Evolutionary conservation across 2,113 vertebrate genomes (phyloP), one percentile per base, ranked within the genome.

Genomic region (Geococcyx californianus): DNA sequence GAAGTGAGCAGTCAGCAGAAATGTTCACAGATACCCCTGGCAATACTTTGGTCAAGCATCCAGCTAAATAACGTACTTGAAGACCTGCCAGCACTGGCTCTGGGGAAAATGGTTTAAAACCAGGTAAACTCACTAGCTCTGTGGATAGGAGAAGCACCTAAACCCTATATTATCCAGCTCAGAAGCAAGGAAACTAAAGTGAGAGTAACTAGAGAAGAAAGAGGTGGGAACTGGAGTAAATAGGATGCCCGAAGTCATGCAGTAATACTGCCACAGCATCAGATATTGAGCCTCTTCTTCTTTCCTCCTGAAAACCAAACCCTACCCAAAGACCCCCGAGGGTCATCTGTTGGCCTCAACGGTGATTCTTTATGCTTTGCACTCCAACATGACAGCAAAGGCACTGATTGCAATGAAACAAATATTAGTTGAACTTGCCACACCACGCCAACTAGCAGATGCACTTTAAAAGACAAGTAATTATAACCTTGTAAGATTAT

Each of bases 401-500:
- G 21, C 51, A 40, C 25, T 40, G 19, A 51, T 49, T 54, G 31
- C n/a, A 76, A 72, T 55, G 78, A 88, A 93, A 59, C 29, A 73
- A 81, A 51, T 62, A 56, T 31, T 54, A 51, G 28, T 85, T 89
- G 42, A 89, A 58, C 49, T 80, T 92, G 87, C 60, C 74, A 67
- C 76, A 75, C 88, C 38, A 38, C 38, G 52, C 55, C 24, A 88
- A 55, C 63, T 64, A 89, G 40, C 80, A 94, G 69, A 72, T 86
- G 66, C 40, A 82, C 66, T 92, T 90, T 89, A 64, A 87, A 91
- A 80, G 52, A 60, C 54, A 73, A 84, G 52, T 84, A 79, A 90
- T 97, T 92, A 76, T 58, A 91, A 75, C 21, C 68, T 89, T 69
- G 44, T 29, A 58, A 74, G 52, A 87, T 92, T 74, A 68, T 81